Percentiles rank a stretch among this genome's conserved stretches.
Evolutionary conservation across 2,113 vertebrate genomes (phyloP).

Genomic region (Menidia beryllina): DNA sequence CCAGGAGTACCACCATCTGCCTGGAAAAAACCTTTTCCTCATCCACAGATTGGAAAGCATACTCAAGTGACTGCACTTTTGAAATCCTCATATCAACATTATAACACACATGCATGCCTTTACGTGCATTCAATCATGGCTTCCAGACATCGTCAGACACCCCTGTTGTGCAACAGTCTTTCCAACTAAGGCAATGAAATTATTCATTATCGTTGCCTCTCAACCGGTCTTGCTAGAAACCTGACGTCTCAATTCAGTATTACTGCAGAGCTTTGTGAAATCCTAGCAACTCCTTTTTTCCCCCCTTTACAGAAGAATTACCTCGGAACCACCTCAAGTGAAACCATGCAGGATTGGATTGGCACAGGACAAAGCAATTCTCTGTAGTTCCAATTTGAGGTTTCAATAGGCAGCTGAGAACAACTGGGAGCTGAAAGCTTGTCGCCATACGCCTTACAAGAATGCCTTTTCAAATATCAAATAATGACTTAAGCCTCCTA

Average conservation of each 20-base stretch:
- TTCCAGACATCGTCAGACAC: slow-evolving; percentile 46
- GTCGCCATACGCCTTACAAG: slow-evolving; percentile 57
- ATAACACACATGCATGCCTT: slow-evolving; percentile 1
- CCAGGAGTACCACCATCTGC: slow-evolving; percentile 71
- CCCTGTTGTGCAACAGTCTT: slow-evolving; percentile 40
- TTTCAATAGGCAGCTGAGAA: slow-evolving; percentile 53
- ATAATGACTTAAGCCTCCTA: slow-evolving; percentile 65
- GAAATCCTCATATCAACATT: slow-evolving; percentile 21
- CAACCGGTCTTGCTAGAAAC: slow-evolving; percentile 52
- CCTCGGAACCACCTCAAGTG: slow-evolving; percentile 69
- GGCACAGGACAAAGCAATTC: slow-evolving; percentile 67
- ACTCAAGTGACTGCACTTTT: slow-evolving; percentile 19
- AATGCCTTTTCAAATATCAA: slow-evolving; percentile 55
- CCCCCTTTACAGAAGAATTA: slow-evolving; percentile 64
- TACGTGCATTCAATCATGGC: slow-evolving; percentile 29
- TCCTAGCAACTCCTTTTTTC: slow-evolving; percentile 63
- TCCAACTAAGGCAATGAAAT: slow-evolving; percentile 57
- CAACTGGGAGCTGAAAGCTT: slow-evolving; percentile 46
- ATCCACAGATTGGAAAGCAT: slow-evolving; percentile 46
- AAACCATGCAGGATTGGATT: slow-evolving; percentile 73
- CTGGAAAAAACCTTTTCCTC: slow-evolving; percentile 41
- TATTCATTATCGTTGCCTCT: slow-evolving; percentile 51
- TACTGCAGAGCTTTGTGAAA: slow-evolving; percentile 59
- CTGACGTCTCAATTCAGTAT: slow-evolving; percentile 61
- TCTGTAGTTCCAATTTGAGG: slow-evolving; percentile 60